A percentile compares a stretch with the other conserved stretches of the same genome.
These are phyloP conservation scores for Ligdia adustata DNA, from an alignment of 2,888 invertebrate species.

Conservation along the genomic window DNA sequence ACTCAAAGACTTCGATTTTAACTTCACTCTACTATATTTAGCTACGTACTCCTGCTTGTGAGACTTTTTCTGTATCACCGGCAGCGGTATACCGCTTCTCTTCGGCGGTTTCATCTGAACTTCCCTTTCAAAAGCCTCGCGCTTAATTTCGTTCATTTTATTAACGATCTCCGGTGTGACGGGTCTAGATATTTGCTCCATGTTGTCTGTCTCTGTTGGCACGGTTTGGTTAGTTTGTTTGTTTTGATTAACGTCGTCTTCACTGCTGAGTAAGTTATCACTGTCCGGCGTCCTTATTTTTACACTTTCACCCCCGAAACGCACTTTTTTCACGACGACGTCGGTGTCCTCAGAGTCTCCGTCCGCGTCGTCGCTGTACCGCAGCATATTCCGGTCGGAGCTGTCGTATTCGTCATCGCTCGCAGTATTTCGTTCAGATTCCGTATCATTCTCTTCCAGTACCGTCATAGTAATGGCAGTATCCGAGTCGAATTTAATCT, in stretches of 20 bases:
- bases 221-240: constrained; percentile 25
- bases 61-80: constrained; percentile 62
- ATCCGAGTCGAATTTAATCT: constrained; percentile 91
- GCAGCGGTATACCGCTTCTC: constrained; percentile 74
- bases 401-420: constrained; percentile 77
- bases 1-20: constrained; percentile 77
- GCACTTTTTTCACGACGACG: constrained; percentile 87
- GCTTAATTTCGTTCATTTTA: constrained; percentile 66
- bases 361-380: constrained; percentile 84
- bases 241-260: constrained; percentile 70
- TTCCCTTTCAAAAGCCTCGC: constrained; percentile 57
- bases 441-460: constrained; percentile 86
- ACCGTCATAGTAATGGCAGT: constrained; percentile 94
- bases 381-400: constrained; percentile 79
- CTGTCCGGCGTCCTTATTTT: constrained; percentile 94
- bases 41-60: constrained; percentile 45
- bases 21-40: constrained; percentile 62
- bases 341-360: constrained; percentile 85
- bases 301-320: constrained; percentile 94
- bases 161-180: constrained; percentile 52
- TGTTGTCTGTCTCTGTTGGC: constrained; percentile 43
- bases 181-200: constrained; percentile 50
- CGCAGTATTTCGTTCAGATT: constrained; percentile 70
- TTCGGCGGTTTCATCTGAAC: constrained; percentile 46
- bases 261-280: constrained; percentile 86